These are phyloP conservation scores for Caenorhabditis auriculariae DNA, from an alignment of 2,888 invertebrate genomes.

Conservation along the genomic window DNA sequence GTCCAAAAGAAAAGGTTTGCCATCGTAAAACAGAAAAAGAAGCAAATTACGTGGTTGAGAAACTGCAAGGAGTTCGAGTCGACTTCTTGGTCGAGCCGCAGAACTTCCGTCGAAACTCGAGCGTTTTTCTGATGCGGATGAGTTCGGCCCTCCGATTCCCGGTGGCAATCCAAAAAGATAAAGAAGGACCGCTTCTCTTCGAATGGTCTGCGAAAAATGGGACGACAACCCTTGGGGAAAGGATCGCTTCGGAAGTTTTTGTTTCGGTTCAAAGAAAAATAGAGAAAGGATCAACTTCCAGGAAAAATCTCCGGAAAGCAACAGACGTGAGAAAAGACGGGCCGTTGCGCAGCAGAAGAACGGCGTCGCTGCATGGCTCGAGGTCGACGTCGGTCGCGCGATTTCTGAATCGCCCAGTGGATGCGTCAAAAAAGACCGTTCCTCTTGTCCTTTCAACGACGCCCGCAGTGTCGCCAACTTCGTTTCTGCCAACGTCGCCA, in stretches of 20 bases:
- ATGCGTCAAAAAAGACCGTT: conserved; percentile 26
- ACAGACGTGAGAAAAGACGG: no score
- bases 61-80: conserved; percentile 42
- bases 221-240: not conserved
- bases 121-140: conserved; percentile 40
- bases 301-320: no score
- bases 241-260: conserved; percentile 26
- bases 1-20: not conserved
- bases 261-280: no score
- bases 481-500: conserved; percentile 48
- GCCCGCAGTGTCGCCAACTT: conserved; percentile 46
- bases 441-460: conserved; percentile 36
- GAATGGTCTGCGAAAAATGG: conserved; percentile 39
- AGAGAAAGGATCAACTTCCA: no score
- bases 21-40: no score
- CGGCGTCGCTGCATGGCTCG: conserved; percentile 31
- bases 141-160: conserved; percentile 42
- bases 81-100: conserved; percentile 37
- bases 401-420: no score
- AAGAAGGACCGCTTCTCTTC: conserved; percentile 50
- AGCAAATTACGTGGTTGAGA: no score
- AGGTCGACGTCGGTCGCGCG: conserved; percentile 41
- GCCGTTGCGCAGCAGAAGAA: not conserved
- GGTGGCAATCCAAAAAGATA: conserved; percentile 41
- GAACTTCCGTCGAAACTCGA: conserved; percentile 30